Evolutionary conservation across 2,113 vertebrate species (phyloP).

Genomic region (Hippocampus abdominalis): DNA sequence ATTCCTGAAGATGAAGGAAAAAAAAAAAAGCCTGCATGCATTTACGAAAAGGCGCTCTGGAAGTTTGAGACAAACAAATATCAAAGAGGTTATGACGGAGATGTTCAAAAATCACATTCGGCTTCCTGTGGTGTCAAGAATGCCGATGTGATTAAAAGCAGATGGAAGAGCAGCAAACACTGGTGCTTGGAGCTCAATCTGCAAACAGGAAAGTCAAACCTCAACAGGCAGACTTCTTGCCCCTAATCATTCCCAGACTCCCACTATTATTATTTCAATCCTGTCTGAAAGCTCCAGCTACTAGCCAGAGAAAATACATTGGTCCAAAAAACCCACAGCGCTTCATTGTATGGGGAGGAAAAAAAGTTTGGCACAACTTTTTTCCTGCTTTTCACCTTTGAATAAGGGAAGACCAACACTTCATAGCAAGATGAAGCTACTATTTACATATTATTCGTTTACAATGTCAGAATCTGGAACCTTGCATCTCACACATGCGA

Average conservation of each 20-base stretch:
- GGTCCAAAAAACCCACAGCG: slow-evolving; percentile 44
- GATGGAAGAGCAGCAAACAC: slow-evolving; percentile 81
- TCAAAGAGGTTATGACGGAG: slow-evolving; percentile 70
- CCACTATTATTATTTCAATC: slow-evolving; percentile 74
- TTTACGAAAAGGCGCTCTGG: slow-evolving; percentile 17
- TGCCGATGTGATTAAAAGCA: slow-evolving; percentile 84
- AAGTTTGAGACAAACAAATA: slow-evolving; percentile 56
- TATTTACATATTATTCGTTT: slow-evolving; percentile 18
- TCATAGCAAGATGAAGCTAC: background rate
- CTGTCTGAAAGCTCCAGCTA: slow-evolving; percentile 55
- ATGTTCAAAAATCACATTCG: slow-evolving; percentile 74
- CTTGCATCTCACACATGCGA: background rate
- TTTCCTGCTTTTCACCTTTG: background rate
- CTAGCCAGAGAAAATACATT: slow-evolving; percentile 64
- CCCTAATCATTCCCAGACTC: slow-evolving; percentile 81
- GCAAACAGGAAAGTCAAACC: slow-evolving; percentile 85
- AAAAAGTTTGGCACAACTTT: slow-evolving; percentile 19
- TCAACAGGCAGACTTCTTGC: slow-evolving; percentile 73
- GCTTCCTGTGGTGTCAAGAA: slow-evolving; percentile 78
- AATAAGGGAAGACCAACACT: slow-evolving; percentile 4
- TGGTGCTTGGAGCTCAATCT: slow-evolving; percentile 80
- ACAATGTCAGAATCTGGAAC: slow-evolving; percentile 17
- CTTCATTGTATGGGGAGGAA: slow-evolving; percentile 32
- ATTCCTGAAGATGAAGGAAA: background rate
- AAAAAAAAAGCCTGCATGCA: slow-evolving; percentile 9